A percentile compares a stretch with the other conserved stretches of the same genome.
Conservation (phyloP, 1,140 invertebrate species). For the Onthophagus taurus region DNA sequence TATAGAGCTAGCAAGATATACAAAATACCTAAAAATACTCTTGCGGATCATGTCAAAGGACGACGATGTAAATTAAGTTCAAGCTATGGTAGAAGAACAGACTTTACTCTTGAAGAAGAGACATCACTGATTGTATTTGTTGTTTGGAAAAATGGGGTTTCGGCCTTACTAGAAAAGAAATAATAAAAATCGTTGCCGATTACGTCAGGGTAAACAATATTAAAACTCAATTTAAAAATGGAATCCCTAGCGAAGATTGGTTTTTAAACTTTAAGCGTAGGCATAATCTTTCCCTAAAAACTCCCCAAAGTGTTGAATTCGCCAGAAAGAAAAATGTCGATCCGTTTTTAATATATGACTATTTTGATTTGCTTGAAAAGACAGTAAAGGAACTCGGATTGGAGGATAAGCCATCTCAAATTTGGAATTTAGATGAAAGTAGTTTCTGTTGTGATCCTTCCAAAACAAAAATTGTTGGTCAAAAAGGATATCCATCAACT, state of each 20-base stretch:
- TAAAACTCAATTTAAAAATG: conserved; percentile 9
- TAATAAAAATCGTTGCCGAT: not conserved
- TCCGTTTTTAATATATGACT: conserved; percentile 26
- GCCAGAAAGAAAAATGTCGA: conserved; percentile 11
- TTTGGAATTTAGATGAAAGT: conserved; percentile 23
- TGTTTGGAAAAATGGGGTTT: conserved; percentile 5
- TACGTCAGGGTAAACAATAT: not conserved
- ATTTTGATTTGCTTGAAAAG: conserved; percentile 25
- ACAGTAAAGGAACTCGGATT: conserved; percentile 20
- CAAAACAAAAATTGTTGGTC: conserved; percentile 32
- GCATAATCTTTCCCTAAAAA: not conserved
- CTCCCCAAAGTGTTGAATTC: conserved; percentile 2
- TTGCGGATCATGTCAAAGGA: conserved; percentile 1
- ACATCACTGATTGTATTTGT: not conserved
- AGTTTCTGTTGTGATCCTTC: conserved; percentile 27
- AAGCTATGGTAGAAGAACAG: conserved; percentile 8
- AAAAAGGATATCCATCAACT: conserved; percentile 22
- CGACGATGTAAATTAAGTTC: not conserved
- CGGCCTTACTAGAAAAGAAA: no score
- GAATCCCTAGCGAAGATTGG: conserved; percentile 5
- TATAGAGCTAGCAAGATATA: conserved; percentile 8
- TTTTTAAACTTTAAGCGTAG: conserved; percentile 8
- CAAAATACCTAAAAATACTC: conserved; percentile 3
- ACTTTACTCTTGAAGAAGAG: not conserved
- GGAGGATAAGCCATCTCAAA: conserved; percentile 2